phyloP scores from a whole-genome alignment of 92 coral and sea anemone species.

The Hydrozoanthus gracilis region DNA sequence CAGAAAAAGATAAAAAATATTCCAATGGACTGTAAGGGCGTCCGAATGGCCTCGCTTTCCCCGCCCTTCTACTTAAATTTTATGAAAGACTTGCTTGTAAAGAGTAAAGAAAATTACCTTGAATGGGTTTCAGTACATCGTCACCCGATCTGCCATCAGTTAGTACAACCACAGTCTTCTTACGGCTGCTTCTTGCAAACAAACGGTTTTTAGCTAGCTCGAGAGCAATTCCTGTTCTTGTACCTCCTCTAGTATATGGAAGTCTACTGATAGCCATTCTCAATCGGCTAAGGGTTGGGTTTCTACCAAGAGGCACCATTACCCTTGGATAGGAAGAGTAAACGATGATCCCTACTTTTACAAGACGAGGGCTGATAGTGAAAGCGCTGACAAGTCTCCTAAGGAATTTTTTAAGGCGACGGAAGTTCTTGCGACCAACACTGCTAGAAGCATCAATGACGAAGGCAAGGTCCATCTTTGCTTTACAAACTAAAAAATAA shows the following conservation, averaged over 20 bases:
- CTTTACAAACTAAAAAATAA: constrained; percentile 64
- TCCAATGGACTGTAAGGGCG: too few relatives aligned
- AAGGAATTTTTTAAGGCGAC: constrained; percentile 61
- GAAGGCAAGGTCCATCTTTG: constrained; percentile 77
- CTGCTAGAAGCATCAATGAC: constrained; percentile 79
- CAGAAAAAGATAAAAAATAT: too few relatives aligned
- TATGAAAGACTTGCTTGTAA: too few relatives aligned
- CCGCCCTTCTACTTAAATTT: too few relatives aligned
- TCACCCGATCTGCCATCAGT: constrained; percentile 67
- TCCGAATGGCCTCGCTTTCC: too few relatives aligned
- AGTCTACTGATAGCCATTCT: constrained; percentile 57
- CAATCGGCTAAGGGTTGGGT: constrained; percentile 54
- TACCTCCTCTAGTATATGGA: constrained; percentile 60
- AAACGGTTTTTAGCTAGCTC: constrained; percentile 45
- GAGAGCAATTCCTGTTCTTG: constrained; percentile 73
- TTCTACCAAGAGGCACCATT: constrained; percentile 61
- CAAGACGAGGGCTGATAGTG: constrained; percentile 58
- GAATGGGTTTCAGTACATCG: constrained; percentile 63
- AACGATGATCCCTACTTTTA: constrained; percentile 62
- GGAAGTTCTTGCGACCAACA: constrained; percentile 55
- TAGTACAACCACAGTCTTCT: constrained; percentile 56
- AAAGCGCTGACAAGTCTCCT: constrained; percentile 60
- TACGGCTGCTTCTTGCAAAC: constrained; percentile 62
- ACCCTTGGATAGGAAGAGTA: constrained; percentile 60
- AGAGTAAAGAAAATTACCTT: constrained; percentile 17